Base-by-base conservation (phyloP, 2,888 invertebrate genomes). In the Dryadula phaetusa region DNA sequence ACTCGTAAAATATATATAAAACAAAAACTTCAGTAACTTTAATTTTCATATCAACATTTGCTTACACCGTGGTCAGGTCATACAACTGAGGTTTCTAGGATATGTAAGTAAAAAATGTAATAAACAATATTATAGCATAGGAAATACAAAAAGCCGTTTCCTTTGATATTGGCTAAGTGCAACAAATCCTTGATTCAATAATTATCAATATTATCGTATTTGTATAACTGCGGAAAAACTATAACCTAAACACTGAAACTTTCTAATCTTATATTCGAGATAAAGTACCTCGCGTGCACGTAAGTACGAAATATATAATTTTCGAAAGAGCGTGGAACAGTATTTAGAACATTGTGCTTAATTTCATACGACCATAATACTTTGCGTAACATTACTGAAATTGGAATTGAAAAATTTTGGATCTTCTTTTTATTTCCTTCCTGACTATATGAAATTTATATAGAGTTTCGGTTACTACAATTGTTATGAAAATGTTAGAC, bases 1-100 rank as follows among this genome's bases (percentile, higher is more conserved):
- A 88, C 92, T 88, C 92, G 84, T 92, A 86, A 92, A 92, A 87
- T 73, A 74, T 70, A 74, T 81, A 79, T 85, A 79, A 86, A 86
- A 82, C 80, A 68, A 78, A 71, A 74, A 76, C 72, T 75, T 76
- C 77, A 78, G 76, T 78, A 77, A 74, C 66, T 65, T 70, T 64
- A 65, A 56, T 65, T 65, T 70, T 69, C 67, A 62, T 67, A 54
- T 66, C 62, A 49, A 70, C 64, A 60, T 66, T 69, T 70, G 62
- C 47, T 52, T 52, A 52, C 52, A 16, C 16, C 4, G 28, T 52
- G 16, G 0, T 10, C 10, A n/a, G 16, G 16, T 32, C 18, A 16
- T 16, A 52, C 10, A 10, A 52, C 28, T 16, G 52, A 52, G 28
- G 52, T 52, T 32, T 52, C 28, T 10, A 32, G 12, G 52, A 28